Base-by-base conservation (phyloP, 2,113 vertebrate species). In the Rhinoderma darwinii region DNA sequence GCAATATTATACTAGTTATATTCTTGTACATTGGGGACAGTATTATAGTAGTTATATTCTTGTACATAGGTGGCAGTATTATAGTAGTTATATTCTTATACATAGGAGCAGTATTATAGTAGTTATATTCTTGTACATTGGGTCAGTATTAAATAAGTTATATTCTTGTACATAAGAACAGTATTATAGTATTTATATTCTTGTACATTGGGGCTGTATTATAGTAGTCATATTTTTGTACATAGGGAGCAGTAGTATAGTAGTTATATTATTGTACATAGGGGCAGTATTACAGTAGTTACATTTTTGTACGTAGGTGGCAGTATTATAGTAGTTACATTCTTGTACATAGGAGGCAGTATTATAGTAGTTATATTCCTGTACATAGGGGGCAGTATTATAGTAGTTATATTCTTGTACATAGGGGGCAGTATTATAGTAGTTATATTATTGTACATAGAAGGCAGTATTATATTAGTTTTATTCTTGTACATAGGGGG, bases 11-110 rank as follows among this genome's bases (percentile, higher is more conserved):
- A 20, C 32, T 70, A 37, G 66, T 70, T 70, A 18, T 35, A 70
- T 70, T 18, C 61, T 63, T 63, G 10, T 12, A 63, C 61, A 63
- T 14, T 30, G 61, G 61, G n/a, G 17, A 10, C 2, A 63, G 61
- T 11, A 12, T 30, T 63, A 63, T 63, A 63, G 61, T 30, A 63
- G n/a, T 63, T 63, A 63, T 63, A 63, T 30, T 63, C 66, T 70
- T 70, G 66, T 70, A 70, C 32, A 70, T 70, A 70, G 32, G 32
- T n/a, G 1, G 32, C 32, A 70, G 32, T 35, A 70, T 70, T 70
- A 70, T 70, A 70, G 66, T 70, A 37, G 32, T 70, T 37, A 70
- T 70, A 70, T 70, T 70, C 66, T 70, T 70, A 32, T 70, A 70
- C 30, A 68, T 68, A 68, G 63, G 30, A 14, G 15, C n/a, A n/a